Base-by-base conservation (phyloP, 2,113 vertebrate species). In the Acanthochromis polyacanthus region DNA sequence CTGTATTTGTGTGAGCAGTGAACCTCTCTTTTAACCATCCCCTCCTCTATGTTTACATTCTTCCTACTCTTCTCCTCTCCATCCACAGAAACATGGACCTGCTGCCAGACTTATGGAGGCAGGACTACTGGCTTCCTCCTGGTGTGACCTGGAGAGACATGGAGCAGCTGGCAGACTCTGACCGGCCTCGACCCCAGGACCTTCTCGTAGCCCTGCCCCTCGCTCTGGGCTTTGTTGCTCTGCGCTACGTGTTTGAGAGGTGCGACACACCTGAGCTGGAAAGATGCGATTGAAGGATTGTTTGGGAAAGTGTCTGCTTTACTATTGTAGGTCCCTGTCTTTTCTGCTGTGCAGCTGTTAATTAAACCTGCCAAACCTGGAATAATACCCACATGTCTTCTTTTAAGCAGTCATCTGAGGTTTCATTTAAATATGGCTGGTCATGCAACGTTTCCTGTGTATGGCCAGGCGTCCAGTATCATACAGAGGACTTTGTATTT, bases 111-210 rank as follows among this genome's bases (percentile, higher is more conserved):
- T 28, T 98, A 0, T 99, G 97, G 97, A 92, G 88, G 60, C 92
- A 96, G 0, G 93, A 94, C 45, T 94, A 95, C 83, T 99, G 98
- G 98, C 91, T 99, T 2, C 97, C 98, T 4, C 94, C 96, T 0
- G 96, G 96, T 46, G 75, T 91, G 70, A 93, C 94, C 0, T 99
- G 98, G 98, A 87, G 88, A 43, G 94, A 96, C 70, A 93, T 98
- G 94, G 93, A 96, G 1, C 92, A 94, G 65, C 85, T 93, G 0
- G 91, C 94, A 10, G 94, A 91, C 25, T 32, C 87, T 23, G 82
- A 51, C 0, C 92, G 95, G 52, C 96, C 96, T 0, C 80, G 58
- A 15, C 96, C 96, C 70, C 80, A 68, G 4, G 90, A 97, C 75
- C 91, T 99, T 19, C 75, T 97, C 59, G 69, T 95, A 1, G 82